Evolutionary conservation across 2,797 vertebrate species (phyloP).

Genomic region (Peromyscus melanophrys): DNA sequence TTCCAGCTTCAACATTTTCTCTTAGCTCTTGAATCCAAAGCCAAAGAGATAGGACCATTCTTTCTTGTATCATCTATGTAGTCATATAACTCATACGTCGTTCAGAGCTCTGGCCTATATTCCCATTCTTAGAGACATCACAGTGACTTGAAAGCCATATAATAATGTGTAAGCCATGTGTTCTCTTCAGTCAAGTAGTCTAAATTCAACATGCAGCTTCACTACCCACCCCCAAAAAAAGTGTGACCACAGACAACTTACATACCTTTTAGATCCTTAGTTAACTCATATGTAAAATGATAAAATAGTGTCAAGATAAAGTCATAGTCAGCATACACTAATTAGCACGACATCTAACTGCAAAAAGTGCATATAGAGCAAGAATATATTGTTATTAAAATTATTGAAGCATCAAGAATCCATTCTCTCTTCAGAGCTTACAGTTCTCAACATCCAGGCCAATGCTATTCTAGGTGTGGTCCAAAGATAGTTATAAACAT

Average conservation of each 20-base stretch:
- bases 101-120: neutral
- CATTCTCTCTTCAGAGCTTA: neutral
- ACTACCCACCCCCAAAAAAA: neutral
- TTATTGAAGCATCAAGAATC: constrained; percentile 21
- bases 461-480: neutral
- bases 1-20: constrained; percentile 28
- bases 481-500: neutral
- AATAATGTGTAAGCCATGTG: neutral
- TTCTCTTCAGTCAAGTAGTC: neutral
- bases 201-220: constrained; percentile 26
- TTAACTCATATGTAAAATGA: constrained; percentile 30
- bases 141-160: neutral
- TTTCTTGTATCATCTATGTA: neutral
- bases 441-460: neutral
- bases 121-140: neutral
- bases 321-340: neutral
- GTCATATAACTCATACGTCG: neutral
- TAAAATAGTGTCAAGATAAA: neutral
- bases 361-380: neutral
- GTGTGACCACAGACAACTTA: neutral
- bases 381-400: neutral
- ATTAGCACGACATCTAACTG: neutral
- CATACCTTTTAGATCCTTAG: neutral
- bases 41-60: constrained; percentile 11
- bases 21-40: neutral